Base-by-base conservation (phyloP, 2,113 vertebrate genomes). In the Peucedramus taeniatus region DNA sequence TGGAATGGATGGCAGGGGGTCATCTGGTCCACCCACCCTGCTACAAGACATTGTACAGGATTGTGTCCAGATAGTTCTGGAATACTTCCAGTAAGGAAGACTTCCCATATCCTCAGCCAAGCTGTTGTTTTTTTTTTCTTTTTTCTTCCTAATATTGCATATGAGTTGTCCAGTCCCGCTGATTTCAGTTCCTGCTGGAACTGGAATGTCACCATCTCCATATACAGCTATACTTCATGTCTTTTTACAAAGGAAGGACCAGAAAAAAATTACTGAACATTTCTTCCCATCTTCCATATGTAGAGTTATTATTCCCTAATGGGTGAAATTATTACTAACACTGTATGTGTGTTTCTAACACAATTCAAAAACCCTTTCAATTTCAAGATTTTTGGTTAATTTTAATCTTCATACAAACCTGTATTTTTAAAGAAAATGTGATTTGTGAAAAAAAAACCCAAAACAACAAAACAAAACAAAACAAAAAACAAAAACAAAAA, bases 101-200 rank as follows among this genome's bases (percentile, higher is more conserved):
- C 15, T 39, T 27, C 19, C 35, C 24, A 47, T 13, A 76, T 42
- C 15, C 9, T 80, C 50, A 57, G 27, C 5, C 44, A 90, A 56
- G 26, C 8, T 22, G 7, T 10, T 39, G 11, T 3, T 1, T 10
- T 37, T 15, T 13, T 59, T 6, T n/a, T 9, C 5, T 7, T 6
- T 17, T 14, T 13, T 15, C n/a, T 57, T 31, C 22, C 69, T 72
- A 79, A 68, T 51, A 57, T 6, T 37, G 45, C 18, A 50, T 23
- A 37, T 17, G 71, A 74, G 30, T 66, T 63, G 51, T 35, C 13
- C 33, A 59, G 33, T 63, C 23, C 63, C 45, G 14, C 7, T 53
- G 39, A 83, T 72, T 77, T 65, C 35, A 86, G 20, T 15, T 86
- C 47, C n/a, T 92, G 13, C 14, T 69, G 39, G 26, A 85, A 76